These are phyloP conservation scores for Solenopsis invicta DNA, from an alignment of 1,140 invertebrate genomes.

Conservation along the genomic window DNA sequence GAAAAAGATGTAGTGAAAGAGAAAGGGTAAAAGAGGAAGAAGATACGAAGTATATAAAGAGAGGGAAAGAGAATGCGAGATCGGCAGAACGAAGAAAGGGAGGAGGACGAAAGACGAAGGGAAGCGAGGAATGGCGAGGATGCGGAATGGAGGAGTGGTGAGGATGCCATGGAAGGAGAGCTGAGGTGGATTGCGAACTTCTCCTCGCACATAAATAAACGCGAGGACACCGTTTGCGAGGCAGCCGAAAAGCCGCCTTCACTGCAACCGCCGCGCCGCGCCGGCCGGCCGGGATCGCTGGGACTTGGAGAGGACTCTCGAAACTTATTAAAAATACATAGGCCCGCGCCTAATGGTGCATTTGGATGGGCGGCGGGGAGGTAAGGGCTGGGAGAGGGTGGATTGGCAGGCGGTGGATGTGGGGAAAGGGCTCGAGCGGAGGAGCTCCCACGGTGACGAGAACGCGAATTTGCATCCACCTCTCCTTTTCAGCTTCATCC, in stretches of 20 bases:
- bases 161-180: slow-evolving; percentile 64
- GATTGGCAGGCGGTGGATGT: slow-evolving; percentile 71
- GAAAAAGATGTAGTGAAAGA: slow-evolving; percentile 42
- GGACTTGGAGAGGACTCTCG: slow-evolving; percentile 79
- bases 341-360: slow-evolving; percentile 80
- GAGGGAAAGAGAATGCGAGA: slow-evolving; percentile 51
- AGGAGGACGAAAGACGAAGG: background rate
- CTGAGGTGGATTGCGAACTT: slow-evolving; percentile 74
- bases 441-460: slow-evolving; percentile 71
- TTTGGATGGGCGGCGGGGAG: slow-evolving; percentile 76
- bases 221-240: slow-evolving; percentile 82
- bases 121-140: slow-evolving; percentile 37
- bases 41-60: slow-evolving; percentile 43
- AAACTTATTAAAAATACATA: slow-evolving; percentile 86
- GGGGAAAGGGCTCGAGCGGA: slow-evolving; percentile 37
- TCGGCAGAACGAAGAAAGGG: slow-evolving; percentile 51
- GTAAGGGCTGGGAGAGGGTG: slow-evolving; percentile 31
- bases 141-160: background rate
- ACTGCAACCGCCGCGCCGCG: slow-evolving; percentile 73
- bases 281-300: slow-evolving; percentile 74
- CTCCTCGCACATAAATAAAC: slow-evolving; percentile 84
- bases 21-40: slow-evolving; percentile 1
- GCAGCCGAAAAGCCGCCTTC: slow-evolving; percentile 82
- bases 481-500: slow-evolving; percentile 4
- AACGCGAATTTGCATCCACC: slow-evolving; percentile 73